Percentiles rank a stretch among this genome's conserved stretches.
Conservation (phyloP, 1,140 invertebrate genomes). For the Magallana angulata region DNA sequence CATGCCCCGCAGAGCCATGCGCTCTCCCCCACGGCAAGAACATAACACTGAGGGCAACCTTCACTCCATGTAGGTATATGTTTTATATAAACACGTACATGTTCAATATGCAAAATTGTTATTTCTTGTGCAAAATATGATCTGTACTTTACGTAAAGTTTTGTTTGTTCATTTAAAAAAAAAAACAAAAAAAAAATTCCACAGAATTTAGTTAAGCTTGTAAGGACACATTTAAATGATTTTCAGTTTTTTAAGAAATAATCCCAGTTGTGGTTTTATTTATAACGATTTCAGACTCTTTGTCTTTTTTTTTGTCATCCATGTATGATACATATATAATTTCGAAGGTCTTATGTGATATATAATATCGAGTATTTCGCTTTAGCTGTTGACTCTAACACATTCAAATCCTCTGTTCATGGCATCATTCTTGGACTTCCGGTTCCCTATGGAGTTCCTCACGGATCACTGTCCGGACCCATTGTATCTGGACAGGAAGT, state of each 20-base stretch:
- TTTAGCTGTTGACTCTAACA: neutral
- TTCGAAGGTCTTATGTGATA: neutral
- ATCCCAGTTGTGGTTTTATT: too few relatives aligned
- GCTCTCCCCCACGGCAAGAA: conserved; percentile 50
- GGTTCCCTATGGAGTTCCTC: neutral
- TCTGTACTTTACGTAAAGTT: too few relatives aligned
- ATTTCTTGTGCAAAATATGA: too few relatives aligned
- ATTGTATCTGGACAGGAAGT: conserved; percentile 7
- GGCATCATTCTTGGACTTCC: neutral
- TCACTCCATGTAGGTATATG: conserved; percentile 56
- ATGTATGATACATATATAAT: neutral
- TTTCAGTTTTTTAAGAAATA: too few relatives aligned
- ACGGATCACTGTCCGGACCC: neutral
- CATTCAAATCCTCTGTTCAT: neutral
- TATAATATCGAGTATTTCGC: too few relatives aligned
- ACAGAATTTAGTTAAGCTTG: too few relatives aligned
- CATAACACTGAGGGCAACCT: conserved; percentile 47
- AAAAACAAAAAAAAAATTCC: too few relatives aligned
- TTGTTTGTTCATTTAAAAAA: too few relatives aligned
- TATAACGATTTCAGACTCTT: too few relatives aligned
- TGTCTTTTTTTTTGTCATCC: neutral
- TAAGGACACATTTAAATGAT: too few relatives aligned
- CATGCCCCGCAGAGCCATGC: conserved; percentile 57
- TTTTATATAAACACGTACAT: too few relatives aligned
- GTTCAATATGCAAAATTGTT: too few relatives aligned